phyloP scores from a whole-genome alignment of 2,888 invertebrate species.

The Lasioglossum calceatum region DNA sequence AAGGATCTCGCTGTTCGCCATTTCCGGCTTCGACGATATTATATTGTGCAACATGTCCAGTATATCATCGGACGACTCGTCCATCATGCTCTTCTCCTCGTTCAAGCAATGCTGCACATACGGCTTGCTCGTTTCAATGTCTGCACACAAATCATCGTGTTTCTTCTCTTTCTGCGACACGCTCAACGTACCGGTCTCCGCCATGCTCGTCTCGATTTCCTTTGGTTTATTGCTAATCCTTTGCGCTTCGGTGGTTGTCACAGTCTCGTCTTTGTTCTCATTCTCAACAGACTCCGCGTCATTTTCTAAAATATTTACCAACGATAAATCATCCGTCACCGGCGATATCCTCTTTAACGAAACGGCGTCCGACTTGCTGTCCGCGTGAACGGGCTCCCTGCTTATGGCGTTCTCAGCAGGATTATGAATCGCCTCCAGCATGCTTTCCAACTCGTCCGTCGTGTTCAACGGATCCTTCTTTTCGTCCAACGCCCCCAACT shows the following conservation, averaged over 20 bases:
- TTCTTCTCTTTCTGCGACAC: constrained; percentile 63
- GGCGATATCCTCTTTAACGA: constrained; percentile 81
- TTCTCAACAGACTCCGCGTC: constrained; percentile 75
- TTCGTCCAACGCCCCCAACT: constrained; percentile 70
- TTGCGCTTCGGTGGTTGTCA: constrained; percentile 48
- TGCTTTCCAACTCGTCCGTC: constrained; percentile 84
- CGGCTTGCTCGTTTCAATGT: constrained; percentile 65
- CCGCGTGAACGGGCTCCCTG: constrained; percentile 70
- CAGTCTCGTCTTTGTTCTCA: constrained; percentile 70
- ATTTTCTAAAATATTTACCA: constrained; percentile 82
- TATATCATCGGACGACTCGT: constrained; percentile 89
- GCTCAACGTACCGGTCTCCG: constrained; percentile 39
- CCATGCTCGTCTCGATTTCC: constrained; percentile 51
- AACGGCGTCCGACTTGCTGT: constrained; percentile 70
- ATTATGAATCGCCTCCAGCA: constrained; percentile 83
- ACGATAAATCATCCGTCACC: constrained; percentile 81
- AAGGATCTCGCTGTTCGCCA: constrained; percentile 79
- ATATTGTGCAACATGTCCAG: constrained; percentile 90
- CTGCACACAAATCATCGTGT: constrained; percentile 63
- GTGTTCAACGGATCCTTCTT: constrained; percentile 82
- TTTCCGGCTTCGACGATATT: constrained; percentile 83
- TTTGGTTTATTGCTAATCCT: constrained; percentile 51
- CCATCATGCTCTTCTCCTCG: constrained; percentile 75
- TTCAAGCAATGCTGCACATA: constrained; percentile 56
- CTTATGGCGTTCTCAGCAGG: constrained; percentile 79